phyloP scores from a whole-genome alignment of 2,113 vertebrate species.

The Equus przewalskii region DNA sequence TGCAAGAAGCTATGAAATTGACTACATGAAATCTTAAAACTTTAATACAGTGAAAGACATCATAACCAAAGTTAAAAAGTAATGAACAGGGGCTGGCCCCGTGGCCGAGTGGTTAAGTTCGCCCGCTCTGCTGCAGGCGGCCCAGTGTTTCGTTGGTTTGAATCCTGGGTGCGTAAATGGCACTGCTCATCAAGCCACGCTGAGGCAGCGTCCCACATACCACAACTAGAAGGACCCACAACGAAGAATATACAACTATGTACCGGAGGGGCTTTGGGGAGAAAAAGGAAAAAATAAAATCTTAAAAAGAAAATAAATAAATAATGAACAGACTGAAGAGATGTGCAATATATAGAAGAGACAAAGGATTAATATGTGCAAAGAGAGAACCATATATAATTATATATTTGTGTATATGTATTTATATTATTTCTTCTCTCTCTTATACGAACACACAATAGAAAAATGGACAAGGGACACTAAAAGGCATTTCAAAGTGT shows the following conservation, averaged over 20 bases:
- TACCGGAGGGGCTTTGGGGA: too few species aligned
- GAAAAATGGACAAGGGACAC: constrained; percentile 2
- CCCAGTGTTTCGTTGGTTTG: too few species aligned
- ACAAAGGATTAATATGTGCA: background rate
- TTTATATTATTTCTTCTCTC: background rate
- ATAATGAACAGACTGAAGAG: background rate
- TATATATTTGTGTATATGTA: background rate
- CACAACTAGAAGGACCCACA: too few species aligned
- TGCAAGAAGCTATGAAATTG: constrained; percentile 37
- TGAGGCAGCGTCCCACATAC: too few species aligned
- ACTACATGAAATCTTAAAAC: constrained; percentile 29
- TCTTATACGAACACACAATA: background rate
- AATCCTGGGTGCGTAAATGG: too few species aligned
- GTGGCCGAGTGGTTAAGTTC: too few species aligned
- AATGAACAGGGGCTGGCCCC: background rate
- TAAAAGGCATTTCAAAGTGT: background rate
- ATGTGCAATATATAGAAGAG: background rate
- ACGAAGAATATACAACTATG: too few species aligned
- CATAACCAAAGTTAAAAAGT: background rate
- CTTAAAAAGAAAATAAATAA: background rate
- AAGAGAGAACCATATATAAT: background rate
- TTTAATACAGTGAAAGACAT: constrained; percentile 12
- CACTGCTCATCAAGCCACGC: too few species aligned
- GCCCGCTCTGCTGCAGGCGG: too few species aligned
- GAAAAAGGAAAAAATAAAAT: too few species aligned